Conservation (phyloP, 92 coral and sea anemone species). For the Bergia sp. region DNA sequence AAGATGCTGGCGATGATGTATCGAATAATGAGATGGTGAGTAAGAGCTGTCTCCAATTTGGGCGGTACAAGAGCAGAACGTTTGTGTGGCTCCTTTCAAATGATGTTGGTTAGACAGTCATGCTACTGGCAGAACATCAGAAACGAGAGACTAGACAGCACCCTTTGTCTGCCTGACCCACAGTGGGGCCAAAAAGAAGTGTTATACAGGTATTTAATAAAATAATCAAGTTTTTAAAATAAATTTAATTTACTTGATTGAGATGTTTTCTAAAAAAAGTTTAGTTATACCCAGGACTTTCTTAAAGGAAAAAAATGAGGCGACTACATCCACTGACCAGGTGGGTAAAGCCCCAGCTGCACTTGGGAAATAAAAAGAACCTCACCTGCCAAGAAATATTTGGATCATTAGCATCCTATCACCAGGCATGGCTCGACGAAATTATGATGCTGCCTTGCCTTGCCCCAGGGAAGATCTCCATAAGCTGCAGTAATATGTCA, state of each 20-base stretch:
- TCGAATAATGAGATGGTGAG: conserved; percentile 36
- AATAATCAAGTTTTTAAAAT: not conserved
- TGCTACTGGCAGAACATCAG: conserved; percentile 53
- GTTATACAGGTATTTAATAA: conserved; percentile 3
- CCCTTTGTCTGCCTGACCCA: not conserved
- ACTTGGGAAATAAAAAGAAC: not conserved
- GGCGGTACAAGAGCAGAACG: conserved; percentile 49
- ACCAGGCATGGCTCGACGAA: conserved; percentile 17
- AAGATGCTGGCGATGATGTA: not conserved
- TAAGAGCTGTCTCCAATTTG: conserved; percentile 36
- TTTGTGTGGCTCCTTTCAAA: conserved; percentile 49
- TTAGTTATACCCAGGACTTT: conserved; percentile 39
- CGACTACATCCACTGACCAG: not conserved
- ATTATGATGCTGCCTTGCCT: not conserved
- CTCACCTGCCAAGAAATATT: not conserved
- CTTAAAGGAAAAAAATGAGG: not conserved
- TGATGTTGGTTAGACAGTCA: conserved; percentile 58
- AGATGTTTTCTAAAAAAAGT: not conserved
- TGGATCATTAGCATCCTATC: not conserved
- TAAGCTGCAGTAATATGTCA: not conserved
- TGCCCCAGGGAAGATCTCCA: not conserved
- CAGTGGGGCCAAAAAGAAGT: conserved; percentile 43
- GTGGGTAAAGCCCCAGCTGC: not conserved
- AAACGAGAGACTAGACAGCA: not conserved
- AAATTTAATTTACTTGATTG: not conserved